These are phyloP conservation scores for Trachops cirrhosus DNA, from an alignment of 2,797 vertebrate species.

Conservation along the genomic window DNA sequence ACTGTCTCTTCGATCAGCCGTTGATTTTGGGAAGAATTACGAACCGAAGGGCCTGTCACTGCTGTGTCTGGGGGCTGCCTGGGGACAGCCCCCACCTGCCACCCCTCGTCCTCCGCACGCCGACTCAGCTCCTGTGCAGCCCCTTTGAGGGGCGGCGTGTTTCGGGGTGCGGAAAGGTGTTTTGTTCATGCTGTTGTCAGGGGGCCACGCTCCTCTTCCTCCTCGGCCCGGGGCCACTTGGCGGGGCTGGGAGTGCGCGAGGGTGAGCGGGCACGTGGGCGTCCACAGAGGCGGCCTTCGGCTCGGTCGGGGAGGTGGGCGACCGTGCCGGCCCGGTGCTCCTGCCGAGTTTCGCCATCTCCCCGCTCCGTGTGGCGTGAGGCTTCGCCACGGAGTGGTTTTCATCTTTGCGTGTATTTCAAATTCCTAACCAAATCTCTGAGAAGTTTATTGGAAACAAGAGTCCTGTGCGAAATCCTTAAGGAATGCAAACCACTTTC, in stretches of 20 bases:
- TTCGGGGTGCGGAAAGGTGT: neutral
- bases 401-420: neutral
- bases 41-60: neutral
- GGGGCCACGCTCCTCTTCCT: no score
- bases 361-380: neutral
- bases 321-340: rapidly evolving
- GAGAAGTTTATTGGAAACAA: slow-evolving; percentile 2
- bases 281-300: no score
- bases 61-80: neutral
- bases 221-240: neutral
- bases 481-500: slow-evolving; percentile 56
- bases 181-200: no score
- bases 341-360: neutral
- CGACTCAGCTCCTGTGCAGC: neutral
- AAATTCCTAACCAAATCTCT: neutral
- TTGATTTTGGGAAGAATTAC: neutral
- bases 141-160: neutral
- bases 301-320: neutral
- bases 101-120: rapidly evolving
- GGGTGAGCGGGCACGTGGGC: rapidly evolving
- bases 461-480: slow-evolving; percentile 51
- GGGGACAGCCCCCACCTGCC: no score
- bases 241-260: rapidly evolving
- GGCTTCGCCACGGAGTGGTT: neutral
- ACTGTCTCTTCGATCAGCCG: neutral